phyloP scores from a whole-genome alignment of 2,797 vertebrate species.

The Schizothorax lantsangensis region DNA sequence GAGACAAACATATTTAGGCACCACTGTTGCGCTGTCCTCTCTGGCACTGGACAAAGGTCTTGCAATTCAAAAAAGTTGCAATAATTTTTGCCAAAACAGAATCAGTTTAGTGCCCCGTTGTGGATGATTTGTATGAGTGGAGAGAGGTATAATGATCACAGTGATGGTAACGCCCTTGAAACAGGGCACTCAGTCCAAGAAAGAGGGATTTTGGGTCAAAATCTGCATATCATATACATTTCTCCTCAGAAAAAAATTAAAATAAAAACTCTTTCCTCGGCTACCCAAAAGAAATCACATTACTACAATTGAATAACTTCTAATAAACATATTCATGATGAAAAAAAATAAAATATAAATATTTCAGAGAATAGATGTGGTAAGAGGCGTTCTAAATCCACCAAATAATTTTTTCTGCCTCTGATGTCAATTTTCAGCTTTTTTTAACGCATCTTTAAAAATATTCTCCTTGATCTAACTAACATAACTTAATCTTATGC shows the following conservation, averaged over 20 bases:
- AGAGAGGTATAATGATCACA: slow-evolving; percentile 85
- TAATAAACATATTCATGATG: slow-evolving; percentile 83
- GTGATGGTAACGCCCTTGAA: slow-evolving; percentile 87
- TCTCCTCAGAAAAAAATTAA: slow-evolving; percentile 76
- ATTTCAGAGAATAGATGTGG: slow-evolving; percentile 60
- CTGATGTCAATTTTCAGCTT: slow-evolving; percentile 57
- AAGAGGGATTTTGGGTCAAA: slow-evolving; percentile 51
- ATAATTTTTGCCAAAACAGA: slow-evolving; percentile 49
- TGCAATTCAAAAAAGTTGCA: slow-evolving; percentile 33
- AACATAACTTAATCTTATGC: slow-evolving; percentile 63
- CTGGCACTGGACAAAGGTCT: slow-evolving; percentile 35
- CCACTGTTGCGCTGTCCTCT: slow-evolving; percentile 27
- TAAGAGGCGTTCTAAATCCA: slow-evolving; percentile 60
- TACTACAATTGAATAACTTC: slow-evolving; percentile 85
- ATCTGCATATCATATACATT: slow-evolving; percentile 80
- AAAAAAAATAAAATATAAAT: slow-evolving; percentile 49
- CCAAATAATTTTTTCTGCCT: slow-evolving; percentile 62
- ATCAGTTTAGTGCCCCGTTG: slow-evolving; percentile 45
- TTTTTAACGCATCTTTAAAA: slow-evolving; percentile 57
- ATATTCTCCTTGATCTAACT: slow-evolving; percentile 50
- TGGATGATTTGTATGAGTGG: slow-evolving; percentile 36
- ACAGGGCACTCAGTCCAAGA: slow-evolving; percentile 71
- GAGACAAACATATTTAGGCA: slow-evolving; percentile 45
- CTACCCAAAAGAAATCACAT: slow-evolving; percentile 80
- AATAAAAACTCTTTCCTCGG: slow-evolving; percentile 68